Percentiles rank a stretch among this genome's conserved stretches.
phyloP scores from a whole-genome alignment of 2,888 invertebrate genomes.

The Lasius fuliginosus region DNA sequence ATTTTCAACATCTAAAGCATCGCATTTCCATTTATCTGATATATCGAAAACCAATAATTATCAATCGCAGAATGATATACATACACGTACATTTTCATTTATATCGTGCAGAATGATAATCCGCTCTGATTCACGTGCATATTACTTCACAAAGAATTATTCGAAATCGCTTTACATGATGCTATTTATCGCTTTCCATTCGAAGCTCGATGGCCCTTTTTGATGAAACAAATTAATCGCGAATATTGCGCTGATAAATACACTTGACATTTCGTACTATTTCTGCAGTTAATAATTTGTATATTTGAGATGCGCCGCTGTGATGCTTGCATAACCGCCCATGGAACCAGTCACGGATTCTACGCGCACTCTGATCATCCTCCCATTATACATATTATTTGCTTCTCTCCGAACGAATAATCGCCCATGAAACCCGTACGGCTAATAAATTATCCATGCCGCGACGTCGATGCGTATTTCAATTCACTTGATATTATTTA shows the following conservation, averaged over 20 bases:
- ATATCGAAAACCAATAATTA: slow-evolving; percentile 50
- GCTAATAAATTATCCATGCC: neutral
- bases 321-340: slow-evolving; percentile 33
- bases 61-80: slow-evolving; percentile 24
- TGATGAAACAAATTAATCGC: slow-evolving; percentile 51
- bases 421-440: slow-evolving; percentile 25
- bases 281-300: slow-evolving; percentile 57
- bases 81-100: slow-evolving; percentile 34
- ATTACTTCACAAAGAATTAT: slow-evolving; percentile 53
- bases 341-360: slow-evolving; percentile 15
- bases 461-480: slow-evolving; percentile 19
- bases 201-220: slow-evolving; percentile 26
- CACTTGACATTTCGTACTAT: slow-evolving; percentile 48
- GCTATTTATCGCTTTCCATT: slow-evolving; percentile 41
- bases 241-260: slow-evolving; percentile 44
- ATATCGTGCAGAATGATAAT: slow-evolving; percentile 40
- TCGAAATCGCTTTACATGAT: slow-evolving; percentile 45
- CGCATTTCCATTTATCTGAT: slow-evolving; percentile 11
- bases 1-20: slow-evolving; percentile 25
- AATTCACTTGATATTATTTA: slow-evolving; percentile 14
- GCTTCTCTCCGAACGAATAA: slow-evolving; percentile 36
- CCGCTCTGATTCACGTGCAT: slow-evolving; percentile 48
- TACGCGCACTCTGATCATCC: slow-evolving; percentile 20
- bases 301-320: slow-evolving; percentile 46
- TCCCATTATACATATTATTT: slow-evolving; percentile 40